phyloP scores from a whole-genome alignment of 2,888 invertebrate species.

The Orthosia gothica region DNA sequence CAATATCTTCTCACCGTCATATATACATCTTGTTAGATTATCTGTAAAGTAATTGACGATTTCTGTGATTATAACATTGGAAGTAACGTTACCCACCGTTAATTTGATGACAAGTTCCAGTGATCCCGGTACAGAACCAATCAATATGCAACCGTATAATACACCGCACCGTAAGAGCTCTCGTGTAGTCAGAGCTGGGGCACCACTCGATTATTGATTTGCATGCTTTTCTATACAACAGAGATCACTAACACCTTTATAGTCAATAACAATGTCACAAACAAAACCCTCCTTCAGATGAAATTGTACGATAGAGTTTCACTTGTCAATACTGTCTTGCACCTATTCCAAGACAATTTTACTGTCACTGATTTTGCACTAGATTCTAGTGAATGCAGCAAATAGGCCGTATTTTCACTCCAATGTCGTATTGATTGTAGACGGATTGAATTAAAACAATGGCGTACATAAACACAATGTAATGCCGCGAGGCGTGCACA shows the following conservation, averaged over 20 bases:
- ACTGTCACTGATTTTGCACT: conserved; percentile 76
- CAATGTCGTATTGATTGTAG: conserved; percentile 86
- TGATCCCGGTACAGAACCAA: conserved; percentile 82
- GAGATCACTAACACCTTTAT: conserved; percentile 84
- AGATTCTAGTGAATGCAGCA: conserved; percentile 70
- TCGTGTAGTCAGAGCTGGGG: conserved; percentile 79
- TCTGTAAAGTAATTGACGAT: conserved; percentile 43
- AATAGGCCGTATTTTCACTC: conserved; percentile 83
- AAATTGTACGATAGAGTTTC: conserved; percentile 86
- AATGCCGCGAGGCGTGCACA: conserved; percentile 89
- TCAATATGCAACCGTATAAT: conserved; percentile 88
- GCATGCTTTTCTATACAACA: conserved; percentile 84
- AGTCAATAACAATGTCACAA: conserved; percentile 84
- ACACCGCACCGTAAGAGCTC: conserved; percentile 84
- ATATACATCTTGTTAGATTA: conserved; percentile 25
- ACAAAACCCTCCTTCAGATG: conserved; percentile 80
- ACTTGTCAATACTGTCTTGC: conserved; percentile 88
- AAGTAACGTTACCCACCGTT: conserved; percentile 79
- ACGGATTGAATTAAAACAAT: conserved; percentile 87
- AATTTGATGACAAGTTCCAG: conserved; percentile 79
- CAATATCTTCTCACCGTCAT: conserved; percentile 24
- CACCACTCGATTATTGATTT: conserved; percentile 88
- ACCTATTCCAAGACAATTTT: conserved; percentile 75
- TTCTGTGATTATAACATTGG: conserved; percentile 34
- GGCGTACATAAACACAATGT: conserved; percentile 87